These are phyloP conservation scores for Brachypteracias leptosomus DNA, from an alignment of 2,113 vertebrate species.

Conservation along the genomic window DNA sequence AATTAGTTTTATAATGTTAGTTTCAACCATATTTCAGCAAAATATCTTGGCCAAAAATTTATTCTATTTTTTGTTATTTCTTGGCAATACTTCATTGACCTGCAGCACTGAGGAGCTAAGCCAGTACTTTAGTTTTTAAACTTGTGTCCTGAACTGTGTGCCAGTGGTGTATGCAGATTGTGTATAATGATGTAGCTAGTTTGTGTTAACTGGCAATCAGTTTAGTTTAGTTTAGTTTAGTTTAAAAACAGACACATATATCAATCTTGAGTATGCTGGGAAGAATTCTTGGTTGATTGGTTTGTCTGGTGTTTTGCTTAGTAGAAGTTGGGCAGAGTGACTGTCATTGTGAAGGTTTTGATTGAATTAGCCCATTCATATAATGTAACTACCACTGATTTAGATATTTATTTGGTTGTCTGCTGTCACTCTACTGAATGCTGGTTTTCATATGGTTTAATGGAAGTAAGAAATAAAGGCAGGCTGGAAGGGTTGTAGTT, in stretches of 20 bases:
- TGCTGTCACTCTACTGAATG: neutral
- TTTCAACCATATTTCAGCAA: neutral
- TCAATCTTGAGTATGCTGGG: neutral
- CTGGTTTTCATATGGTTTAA: neutral
- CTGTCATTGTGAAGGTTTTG: neutral
- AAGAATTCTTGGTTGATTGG: neutral
- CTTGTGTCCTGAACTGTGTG: neutral
- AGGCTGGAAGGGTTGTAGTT: neutral
- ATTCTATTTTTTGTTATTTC: neutral
- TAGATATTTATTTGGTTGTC: slow-evolving; percentile 3
- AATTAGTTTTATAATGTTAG: neutral
- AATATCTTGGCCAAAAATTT: neutral
- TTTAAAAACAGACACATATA: neutral
- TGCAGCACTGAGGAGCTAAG: neutral
- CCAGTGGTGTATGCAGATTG: neutral
- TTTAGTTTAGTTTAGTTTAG: neutral
- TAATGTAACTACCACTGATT: neutral
- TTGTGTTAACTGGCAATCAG: neutral
- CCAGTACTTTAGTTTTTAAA: neutral
- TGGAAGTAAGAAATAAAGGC: neutral
- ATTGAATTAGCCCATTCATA: neutral
- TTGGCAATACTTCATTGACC: neutral
- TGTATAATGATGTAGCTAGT: neutral
- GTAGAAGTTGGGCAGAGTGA: neutral
- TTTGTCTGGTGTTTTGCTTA: neutral